A percentile compares a stretch with the other conserved stretches of the same genome.
These are phyloP conservation scores for Steinernema scapterisci DNA, from an alignment of 2,888 invertebrate genomes.

Conservation along the genomic window DNA sequence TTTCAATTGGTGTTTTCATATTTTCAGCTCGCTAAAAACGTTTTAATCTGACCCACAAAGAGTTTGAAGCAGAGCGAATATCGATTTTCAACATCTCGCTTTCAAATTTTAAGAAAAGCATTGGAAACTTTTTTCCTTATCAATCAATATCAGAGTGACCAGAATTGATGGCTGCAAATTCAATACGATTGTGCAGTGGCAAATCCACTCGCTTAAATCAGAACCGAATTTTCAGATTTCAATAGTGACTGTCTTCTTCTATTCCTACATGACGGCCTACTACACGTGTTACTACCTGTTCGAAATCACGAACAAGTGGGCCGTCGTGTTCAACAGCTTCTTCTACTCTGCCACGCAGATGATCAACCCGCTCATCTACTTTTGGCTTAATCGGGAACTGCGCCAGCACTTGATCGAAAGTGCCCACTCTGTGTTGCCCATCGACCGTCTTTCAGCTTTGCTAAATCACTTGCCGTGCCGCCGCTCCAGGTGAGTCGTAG, in stretches of 20 bases:
- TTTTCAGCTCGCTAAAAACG: no score
- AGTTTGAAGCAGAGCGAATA: no score
- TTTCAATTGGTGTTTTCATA: no score
- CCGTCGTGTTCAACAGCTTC: constrained; percentile 65
- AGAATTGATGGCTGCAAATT: no score
- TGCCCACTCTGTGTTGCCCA: constrained; percentile 23
- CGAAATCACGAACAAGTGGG: constrained; percentile 51
- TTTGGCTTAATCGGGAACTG: constrained; percentile 65
- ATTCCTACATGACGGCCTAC: constrained; percentile 65
- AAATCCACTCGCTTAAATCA: no score
- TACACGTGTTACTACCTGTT: constrained; percentile 65
- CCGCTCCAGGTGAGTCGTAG: not conserved
- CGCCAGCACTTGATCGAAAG: constrained; percentile 41
- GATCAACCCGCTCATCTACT: constrained; percentile 66
- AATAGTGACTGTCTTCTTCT: constrained; percentile 66
- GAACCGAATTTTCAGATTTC: constrained; percentile 66
- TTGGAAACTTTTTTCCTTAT: no score
- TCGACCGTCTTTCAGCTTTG: not conserved
- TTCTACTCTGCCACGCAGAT: constrained; percentile 67
- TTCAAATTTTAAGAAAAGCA: no score
- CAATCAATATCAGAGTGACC: no score
- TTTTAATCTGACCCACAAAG: no score
- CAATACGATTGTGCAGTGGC: no score
- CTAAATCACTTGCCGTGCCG: not conserved
- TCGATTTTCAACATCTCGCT: no score